These are phyloP conservation scores for Sarcophaga subvicina DNA, from an alignment of 2,888 invertebrate genomes.

Conservation along the genomic window DNA sequence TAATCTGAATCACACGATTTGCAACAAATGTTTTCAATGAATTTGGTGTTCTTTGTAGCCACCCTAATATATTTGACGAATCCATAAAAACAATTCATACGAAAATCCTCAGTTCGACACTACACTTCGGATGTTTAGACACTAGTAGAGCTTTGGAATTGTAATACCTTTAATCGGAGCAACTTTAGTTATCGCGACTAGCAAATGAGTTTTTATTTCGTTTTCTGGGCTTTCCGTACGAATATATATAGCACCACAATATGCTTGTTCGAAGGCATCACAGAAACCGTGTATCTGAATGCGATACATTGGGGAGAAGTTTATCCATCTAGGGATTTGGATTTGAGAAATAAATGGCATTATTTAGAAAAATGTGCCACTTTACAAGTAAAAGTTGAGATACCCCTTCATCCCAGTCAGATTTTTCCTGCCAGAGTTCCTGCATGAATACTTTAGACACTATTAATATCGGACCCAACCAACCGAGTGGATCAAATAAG, in stretches of 20 bases:
- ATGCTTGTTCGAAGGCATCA: too few relatives aligned
- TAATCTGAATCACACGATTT: background rate
- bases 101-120: background rate
- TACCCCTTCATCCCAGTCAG: too few relatives aligned
- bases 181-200: slow-evolving; percentile 35
- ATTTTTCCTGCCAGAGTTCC: too few relatives aligned
- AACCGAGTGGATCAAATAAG: too few relatives aligned
- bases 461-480: too few relatives aligned
- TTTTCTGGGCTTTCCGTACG: background rate
- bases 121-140: background rate
- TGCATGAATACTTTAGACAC: too few relatives aligned
- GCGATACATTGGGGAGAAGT: too few relatives aligned
- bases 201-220: background rate
- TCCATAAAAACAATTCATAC: background rate
- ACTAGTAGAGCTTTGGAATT: background rate
- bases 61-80: background rate
- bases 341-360: too few relatives aligned
- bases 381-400: too few relatives aligned
- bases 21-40: slow-evolving; percentile 1
- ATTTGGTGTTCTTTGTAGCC: background rate
- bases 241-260: background rate
- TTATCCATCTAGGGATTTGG: too few relatives aligned
- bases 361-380: too few relatives aligned
- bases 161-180: slow-evolving; percentile 27
- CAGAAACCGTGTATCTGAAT: too few relatives aligned